A percentile compares a stretch with the other conserved stretches of the same genome.
Conservation (phyloP, 2,113 vertebrate genomes). For the Choloepus hoffmanni region DNA sequence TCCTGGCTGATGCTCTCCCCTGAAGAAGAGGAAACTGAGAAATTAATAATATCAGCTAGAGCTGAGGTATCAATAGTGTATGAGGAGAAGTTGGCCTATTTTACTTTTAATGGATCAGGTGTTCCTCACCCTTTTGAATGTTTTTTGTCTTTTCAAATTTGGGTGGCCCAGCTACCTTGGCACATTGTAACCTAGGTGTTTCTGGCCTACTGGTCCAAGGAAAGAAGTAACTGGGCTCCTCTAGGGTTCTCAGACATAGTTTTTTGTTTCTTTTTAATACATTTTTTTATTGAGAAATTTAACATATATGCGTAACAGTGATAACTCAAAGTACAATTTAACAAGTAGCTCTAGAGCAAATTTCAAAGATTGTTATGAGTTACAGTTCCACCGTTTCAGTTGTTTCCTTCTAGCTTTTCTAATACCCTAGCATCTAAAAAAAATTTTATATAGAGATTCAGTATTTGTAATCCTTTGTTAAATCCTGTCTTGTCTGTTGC, state of each 20-base stretch:
- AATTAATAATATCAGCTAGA: background rate
- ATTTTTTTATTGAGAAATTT: too few species aligned
- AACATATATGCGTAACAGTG: too few species aligned
- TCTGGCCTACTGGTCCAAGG: background rate
- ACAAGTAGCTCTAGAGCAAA: too few species aligned
- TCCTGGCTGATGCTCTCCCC: background rate
- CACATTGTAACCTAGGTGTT: background rate
- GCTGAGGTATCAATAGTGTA: background rate
- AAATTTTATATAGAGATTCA: too few species aligned
- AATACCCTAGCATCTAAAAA: too few species aligned
- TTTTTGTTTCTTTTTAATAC: too few species aligned
- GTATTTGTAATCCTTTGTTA: too few species aligned
- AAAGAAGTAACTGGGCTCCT: background rate
- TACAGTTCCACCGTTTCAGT: too few species aligned
- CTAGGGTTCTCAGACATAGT: background rate
- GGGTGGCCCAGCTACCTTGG: background rate
- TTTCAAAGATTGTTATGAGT: too few species aligned
- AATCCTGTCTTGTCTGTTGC: too few species aligned
- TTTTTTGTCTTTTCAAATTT: background rate
- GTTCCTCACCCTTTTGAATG: background rate
- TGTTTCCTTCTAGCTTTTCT: too few species aligned
- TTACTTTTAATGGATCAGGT: background rate
- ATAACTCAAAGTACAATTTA: too few species aligned
- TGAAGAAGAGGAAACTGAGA: background rate
- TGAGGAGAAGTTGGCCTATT: background rate